phyloP scores from a whole-genome alignment of 2,113 vertebrate genomes.

The Hippocampus guttulatus region DNA sequence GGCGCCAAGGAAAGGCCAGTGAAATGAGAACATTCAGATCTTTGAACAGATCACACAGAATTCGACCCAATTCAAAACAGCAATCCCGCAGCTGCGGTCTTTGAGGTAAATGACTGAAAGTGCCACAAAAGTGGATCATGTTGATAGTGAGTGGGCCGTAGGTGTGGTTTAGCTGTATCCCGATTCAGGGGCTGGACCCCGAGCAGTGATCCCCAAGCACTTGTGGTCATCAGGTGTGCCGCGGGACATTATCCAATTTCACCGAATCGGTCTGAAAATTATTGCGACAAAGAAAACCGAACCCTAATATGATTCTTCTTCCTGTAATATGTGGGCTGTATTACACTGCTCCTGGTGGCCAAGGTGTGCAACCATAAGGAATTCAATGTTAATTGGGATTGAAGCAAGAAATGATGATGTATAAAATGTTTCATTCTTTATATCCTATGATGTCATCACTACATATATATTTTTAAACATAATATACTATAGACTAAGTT shows the following conservation, averaged over 20 bases:
- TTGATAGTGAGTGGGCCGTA: not conserved
- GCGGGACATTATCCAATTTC: too few relatives aligned
- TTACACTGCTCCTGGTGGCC: not conserved
- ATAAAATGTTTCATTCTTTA: not conserved
- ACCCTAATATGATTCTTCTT: too few relatives aligned
- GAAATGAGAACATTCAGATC: not conserved
- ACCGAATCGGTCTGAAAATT: too few relatives aligned
- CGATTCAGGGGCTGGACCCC: not conserved
- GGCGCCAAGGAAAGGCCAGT: conserved; percentile 4
- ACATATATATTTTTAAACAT: too few relatives aligned
- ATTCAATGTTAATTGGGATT: not conserved
- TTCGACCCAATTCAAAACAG: not conserved
- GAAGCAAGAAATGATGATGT: not conserved
- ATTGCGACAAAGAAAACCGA: too few relatives aligned
- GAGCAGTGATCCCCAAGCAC: not conserved
- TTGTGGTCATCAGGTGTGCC: not conserved
- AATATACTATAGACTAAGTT: too few relatives aligned
- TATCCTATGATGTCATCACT: not conserved
- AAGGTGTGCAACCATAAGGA: not conserved
- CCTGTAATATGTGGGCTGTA: not conserved
- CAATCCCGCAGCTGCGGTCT: not conserved
- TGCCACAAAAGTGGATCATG: not conserved
- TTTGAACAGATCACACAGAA: conserved; percentile 3
- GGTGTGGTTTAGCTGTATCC: not conserved
- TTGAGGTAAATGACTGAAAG: conserved; percentile 1